phyloP scores from a whole-genome alignment of 1,140 invertebrate genomes.

The Xylocopa sonorina region DNA sequence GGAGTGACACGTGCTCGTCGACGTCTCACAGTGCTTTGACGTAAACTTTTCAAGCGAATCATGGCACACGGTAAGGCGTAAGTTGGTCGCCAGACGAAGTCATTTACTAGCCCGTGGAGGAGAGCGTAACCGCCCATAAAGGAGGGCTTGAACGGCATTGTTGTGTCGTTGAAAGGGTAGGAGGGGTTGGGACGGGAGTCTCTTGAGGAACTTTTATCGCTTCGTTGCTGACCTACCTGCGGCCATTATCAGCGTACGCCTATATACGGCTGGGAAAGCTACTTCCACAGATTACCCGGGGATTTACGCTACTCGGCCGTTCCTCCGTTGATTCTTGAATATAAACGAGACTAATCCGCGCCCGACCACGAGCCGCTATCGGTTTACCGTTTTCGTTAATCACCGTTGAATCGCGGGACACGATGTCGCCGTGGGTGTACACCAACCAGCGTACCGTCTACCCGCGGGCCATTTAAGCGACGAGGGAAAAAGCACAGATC shows the following conservation, averaged over 20 bases:
- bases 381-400: neutral
- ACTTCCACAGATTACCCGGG: conserved; percentile 54
- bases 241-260: conserved; percentile 64
- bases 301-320: conserved; percentile 16
- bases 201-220: conserved; percentile 75
- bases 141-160: conserved; percentile 63
- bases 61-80: conserved; percentile 39
- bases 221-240: conserved; percentile 68
- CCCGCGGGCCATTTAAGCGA: too few relatives aligned
- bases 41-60: conserved; percentile 52
- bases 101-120: conserved; percentile 59
- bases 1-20: conserved; percentile 39
- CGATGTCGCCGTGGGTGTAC: neutral
- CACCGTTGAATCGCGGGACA: neutral
- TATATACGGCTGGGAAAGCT: conserved; percentile 55
- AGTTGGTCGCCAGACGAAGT: conserved; percentile 54
- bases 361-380: too few relatives aligned
- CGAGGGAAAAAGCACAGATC: neutral
- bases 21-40: conserved; percentile 40
- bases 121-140: conserved; percentile 64
- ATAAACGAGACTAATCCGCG: neutral
- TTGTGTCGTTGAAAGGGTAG: conserved; percentile 58
- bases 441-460: too few relatives aligned
- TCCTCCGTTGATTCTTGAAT: conserved; percentile 10
- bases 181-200: conserved; percentile 40